These are phyloP conservation scores for Tyrophagus putrescentiae DNA, from an alignment of 1,140 invertebrate genomes.

Conservation along the genomic window DNA sequence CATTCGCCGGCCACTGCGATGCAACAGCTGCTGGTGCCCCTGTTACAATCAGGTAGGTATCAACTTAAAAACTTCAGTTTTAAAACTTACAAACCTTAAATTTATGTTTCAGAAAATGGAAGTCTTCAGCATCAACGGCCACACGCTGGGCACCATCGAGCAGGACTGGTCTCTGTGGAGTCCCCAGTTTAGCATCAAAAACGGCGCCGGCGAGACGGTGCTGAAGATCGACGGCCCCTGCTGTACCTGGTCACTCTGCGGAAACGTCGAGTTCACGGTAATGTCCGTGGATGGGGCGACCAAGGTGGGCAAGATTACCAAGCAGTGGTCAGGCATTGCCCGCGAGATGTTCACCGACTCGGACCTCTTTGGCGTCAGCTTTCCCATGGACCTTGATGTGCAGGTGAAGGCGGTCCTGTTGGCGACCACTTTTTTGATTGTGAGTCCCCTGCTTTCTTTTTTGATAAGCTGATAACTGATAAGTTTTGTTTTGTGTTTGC, in stretches of 20 bases:
- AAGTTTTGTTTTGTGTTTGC: background rate
- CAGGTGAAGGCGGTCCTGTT: slow-evolving; percentile 61
- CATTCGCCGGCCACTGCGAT: slow-evolving; percentile 46
- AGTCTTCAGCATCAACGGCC: slow-evolving; percentile 45
- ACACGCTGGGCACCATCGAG: slow-evolving; percentile 54
- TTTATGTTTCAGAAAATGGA: slow-evolving; percentile 66
- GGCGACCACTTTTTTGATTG: slow-evolving; percentile 42
- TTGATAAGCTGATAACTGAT: background rate
- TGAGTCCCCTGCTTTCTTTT: slow-evolving; percentile 1
- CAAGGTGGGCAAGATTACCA: slow-evolving; percentile 53
- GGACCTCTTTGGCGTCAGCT: slow-evolving; percentile 57
- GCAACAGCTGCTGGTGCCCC: slow-evolving; percentile 58
- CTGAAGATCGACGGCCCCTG: slow-evolving; percentile 66
- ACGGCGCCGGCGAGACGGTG: slow-evolving; percentile 37
- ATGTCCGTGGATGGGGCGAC: background rate
- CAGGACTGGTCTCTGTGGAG: slow-evolving; percentile 67
- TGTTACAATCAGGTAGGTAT: slow-evolving; percentile 59
- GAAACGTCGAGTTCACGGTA: slow-evolving; percentile 54
- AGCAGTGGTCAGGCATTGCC: slow-evolving; percentile 53
- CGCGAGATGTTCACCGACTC: slow-evolving; percentile 56
- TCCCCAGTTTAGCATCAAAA: slow-evolving; percentile 45
- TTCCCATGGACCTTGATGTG: slow-evolving; percentile 62
- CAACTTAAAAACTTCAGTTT: too few species aligned
- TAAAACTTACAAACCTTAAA: too few species aligned
- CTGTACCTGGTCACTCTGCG: slow-evolving; percentile 59